Base-by-base conservation (phyloP, 2,797 vertebrate genomes). In the Denticeps clupeoides region DNA sequence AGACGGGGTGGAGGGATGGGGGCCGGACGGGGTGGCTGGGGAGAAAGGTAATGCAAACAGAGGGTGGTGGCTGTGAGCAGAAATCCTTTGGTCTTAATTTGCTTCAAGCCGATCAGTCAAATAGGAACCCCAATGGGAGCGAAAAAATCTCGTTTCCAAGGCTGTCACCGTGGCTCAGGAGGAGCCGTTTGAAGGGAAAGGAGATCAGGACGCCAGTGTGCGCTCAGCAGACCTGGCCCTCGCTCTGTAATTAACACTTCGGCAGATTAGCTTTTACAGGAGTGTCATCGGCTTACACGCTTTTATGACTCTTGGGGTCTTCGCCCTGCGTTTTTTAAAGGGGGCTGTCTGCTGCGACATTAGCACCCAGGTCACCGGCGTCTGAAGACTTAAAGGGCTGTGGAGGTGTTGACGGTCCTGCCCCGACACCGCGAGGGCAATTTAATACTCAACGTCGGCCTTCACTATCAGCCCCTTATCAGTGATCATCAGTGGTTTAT, bases 241-340 rank as follows among this genome's bases (percentile, higher is more conserved):
- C 18, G 65, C 71, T 58, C 64, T 70, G 71, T 82, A 79, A 82
- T 82, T 78, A 82, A 81, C 77, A 75, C 73, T 59, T 62, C 65
- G 73, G 71, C n/a, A 81, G 78, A 80, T 82, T 79, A 79, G n/a
- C 66, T 70, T 82, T 82, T 82, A 79, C 79, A 74, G 78, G 78
- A 78, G 76, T 74, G 75, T 75, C 76, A 72, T 28, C 72, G 74
- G 67, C 77, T 74, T 75, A 65, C 62, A 55, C 58, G 56, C 55
- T 77, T 82, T 83, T 81, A 83, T 75, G 65, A 73, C 72, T 55
- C 61, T 65, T n/a, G n/a, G n/a, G 35, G 16, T 7, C 35, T 35
- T 38, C 35, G 35, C 35, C 38, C 35, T 35, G 38, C 35, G 35
- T 35, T 38, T 35, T 38, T 38, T 38, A 38, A 38, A 38, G 21